phyloP scores from a whole-genome alignment of 1,140 invertebrate species.

The Monomorium pharaonis region DNA sequence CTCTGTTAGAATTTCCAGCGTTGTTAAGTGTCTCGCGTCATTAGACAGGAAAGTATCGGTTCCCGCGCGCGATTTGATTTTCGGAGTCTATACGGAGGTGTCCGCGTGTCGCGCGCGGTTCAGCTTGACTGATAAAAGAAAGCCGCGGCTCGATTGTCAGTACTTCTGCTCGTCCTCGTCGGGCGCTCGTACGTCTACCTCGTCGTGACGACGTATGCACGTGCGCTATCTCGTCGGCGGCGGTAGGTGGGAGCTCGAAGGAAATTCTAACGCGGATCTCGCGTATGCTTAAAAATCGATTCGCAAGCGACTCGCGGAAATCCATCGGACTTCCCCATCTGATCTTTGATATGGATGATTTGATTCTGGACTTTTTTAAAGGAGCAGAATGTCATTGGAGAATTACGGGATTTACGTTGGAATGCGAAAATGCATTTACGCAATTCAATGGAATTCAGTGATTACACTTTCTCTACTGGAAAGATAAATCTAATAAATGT shows the following conservation, averaged over 20 bases:
- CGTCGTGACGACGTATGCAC: constrained; percentile 42
- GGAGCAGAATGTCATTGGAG: neutral
- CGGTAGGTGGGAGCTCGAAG: constrained; percentile 53
- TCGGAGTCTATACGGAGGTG: neutral
- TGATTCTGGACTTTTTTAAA: neutral
- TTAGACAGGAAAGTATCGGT: neutral
- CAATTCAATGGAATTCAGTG: neutral
- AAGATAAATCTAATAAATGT: neutral
- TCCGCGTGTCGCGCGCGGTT: constrained; percentile 77
- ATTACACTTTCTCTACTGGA: neutral
- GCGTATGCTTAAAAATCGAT: constrained; percentile 36
- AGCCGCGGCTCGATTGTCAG: constrained; percentile 57
- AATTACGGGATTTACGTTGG: neutral
- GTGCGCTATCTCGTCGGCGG: constrained; percentile 60
- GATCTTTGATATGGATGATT: neutral
- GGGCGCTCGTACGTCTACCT: constrained; percentile 43
- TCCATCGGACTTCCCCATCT: neutral
- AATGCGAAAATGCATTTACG: neutral
- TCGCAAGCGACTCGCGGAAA: neutral
- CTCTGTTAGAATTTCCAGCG: constrained; percentile 37
- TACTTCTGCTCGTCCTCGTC: constrained; percentile 35
- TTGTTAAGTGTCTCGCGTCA: neutral
- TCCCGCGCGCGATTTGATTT: neutral
- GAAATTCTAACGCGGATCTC: constrained; percentile 37
- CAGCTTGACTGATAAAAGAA: constrained; percentile 82